Conservation (phyloP, 2,888 invertebrate genomes). For the Clivina fossor region DNA sequence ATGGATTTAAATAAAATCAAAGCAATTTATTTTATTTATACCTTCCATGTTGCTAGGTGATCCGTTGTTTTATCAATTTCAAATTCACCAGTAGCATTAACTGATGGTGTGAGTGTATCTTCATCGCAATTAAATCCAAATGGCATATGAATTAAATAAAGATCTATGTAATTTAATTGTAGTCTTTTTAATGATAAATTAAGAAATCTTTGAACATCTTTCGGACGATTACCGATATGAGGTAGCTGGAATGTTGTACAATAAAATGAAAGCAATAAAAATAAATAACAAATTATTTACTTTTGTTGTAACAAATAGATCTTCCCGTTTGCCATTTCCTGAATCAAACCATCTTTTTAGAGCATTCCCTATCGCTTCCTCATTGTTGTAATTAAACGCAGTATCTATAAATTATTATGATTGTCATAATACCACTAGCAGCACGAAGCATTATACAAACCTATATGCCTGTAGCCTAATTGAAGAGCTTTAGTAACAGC, state of each 20-base stretch:
- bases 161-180: slow-evolving; percentile 70
- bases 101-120: slow-evolving; percentile 57
- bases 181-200: slow-evolving; percentile 65
- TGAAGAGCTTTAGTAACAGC: slow-evolving; percentile 67
- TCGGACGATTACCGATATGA: slow-evolving; percentile 66
- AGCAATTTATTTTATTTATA: slow-evolving; percentile 45
- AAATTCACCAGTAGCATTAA: slow-evolving; percentile 62
- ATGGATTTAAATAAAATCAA: too few species aligned
- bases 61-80: slow-evolving; percentile 64
- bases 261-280: slow-evolving; percentile 7
- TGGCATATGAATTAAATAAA: slow-evolving; percentile 78
- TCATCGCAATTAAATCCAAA: slow-evolving; percentile 65
- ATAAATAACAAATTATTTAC: slow-evolving; percentile 51
- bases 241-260: slow-evolving; percentile 67
- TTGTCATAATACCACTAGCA: neutral
- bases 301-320: slow-evolving; percentile 81
- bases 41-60: slow-evolving; percentile 73
- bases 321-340: slow-evolving; percentile 66
- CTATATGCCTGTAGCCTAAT: slow-evolving; percentile 70
- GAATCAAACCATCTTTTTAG: slow-evolving; percentile 66
- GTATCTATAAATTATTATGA: slow-evolving; percentile 61
- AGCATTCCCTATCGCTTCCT: slow-evolving; percentile 71
- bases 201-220: slow-evolving; percentile 67
- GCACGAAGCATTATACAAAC: slow-evolving; percentile 45
- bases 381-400: slow-evolving; percentile 78